These are phyloP conservation scores for Porites rus DNA, from an alignment of 92 coral and sea anemone genomes.

Conservation along the genomic window DNA sequence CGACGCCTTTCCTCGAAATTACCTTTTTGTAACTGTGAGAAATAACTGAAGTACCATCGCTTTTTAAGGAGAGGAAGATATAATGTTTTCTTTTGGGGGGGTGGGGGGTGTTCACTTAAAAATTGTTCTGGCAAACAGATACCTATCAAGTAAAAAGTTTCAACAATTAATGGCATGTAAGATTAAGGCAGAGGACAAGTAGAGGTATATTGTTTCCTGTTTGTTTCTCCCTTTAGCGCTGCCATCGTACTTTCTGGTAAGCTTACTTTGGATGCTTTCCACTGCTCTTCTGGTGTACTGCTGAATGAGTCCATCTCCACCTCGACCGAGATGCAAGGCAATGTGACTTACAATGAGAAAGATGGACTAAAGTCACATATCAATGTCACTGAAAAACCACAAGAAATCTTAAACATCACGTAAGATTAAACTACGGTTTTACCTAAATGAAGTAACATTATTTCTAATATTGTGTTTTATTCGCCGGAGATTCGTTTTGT, in stretches of 20 bases:
- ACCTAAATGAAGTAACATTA: not conserved
- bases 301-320: constrained; percentile 63
- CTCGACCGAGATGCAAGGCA: constrained; percentile 71
- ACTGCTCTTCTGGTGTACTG: constrained; percentile 65
- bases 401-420: constrained; percentile 75
- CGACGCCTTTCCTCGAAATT: not conserved
- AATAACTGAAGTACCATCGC: too few relatives aligned
- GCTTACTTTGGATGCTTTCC: constrained; percentile 66
- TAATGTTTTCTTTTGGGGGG: too few relatives aligned
- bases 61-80: too few relatives aligned
- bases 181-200: not conserved
- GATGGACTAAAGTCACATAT: constrained; percentile 51
- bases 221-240: constrained; percentile 21
- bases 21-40: not conserved
- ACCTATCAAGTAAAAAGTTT: too few relatives aligned
- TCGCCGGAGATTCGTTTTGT: too few relatives aligned
- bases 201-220: not conserved
- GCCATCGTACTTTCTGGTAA: constrained; percentile 59
- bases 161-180: not conserved
- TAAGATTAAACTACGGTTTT: constrained; percentile 26
- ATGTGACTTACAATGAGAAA: constrained; percentile 62
- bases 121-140: too few relatives aligned
- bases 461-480: too few relatives aligned
- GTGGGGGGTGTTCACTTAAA: too few relatives aligned
- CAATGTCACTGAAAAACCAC: constrained; percentile 73